Base-by-base conservation (phyloP, 2,797 vertebrate genomes). In the Cirrhinus molitorella region DNA sequence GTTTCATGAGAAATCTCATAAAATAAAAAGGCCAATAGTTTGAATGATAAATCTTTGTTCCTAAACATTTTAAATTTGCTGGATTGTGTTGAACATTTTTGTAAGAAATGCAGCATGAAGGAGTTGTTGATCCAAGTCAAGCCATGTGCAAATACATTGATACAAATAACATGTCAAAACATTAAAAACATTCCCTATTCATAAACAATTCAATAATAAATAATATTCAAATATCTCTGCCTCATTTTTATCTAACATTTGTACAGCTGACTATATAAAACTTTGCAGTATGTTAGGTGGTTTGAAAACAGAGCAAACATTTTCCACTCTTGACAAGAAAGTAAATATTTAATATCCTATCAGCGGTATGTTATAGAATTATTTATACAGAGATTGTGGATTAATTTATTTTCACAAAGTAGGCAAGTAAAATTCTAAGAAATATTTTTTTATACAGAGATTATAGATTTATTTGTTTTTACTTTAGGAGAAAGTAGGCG, bases 141-240 rank as follows among this genome's bases (percentile, higher is more conserved):
- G 83, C 85, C 85, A 88, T 84, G 81, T 89, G 85, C 72, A 84
- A 88, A 88, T 82, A 75, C 81, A 81, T 63, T 47, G 66, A 80
- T 59, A 83, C 78, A 79, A 25, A 45, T 75, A 53, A 61, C 28
- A 51, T 79, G 57, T 83, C 43, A 83, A 57, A 57, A 65, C 43
- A 75, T 77, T 13, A 23, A 81, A 78, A 81, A 78, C 61, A 85
- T 83, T 79, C 78, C 79, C 78, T 61, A 70, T 76, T 85, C 75
- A 79, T 85, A 77, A 74, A 70, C 37, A 59, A 80, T 79, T 78
- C 55, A 85, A 84, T 81, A 88, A 90, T 83, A 91, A 89, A 89
- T 78, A 76, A 88, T 81, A 84, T 85, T 80, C 77, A 88, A 85
- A 86, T 75, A 84, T 45, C 67, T 65, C 49, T 40, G 83, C 51